phyloP scores from a whole-genome alignment of 2,113 vertebrate genomes.

The Corvus cornix region DNA sequence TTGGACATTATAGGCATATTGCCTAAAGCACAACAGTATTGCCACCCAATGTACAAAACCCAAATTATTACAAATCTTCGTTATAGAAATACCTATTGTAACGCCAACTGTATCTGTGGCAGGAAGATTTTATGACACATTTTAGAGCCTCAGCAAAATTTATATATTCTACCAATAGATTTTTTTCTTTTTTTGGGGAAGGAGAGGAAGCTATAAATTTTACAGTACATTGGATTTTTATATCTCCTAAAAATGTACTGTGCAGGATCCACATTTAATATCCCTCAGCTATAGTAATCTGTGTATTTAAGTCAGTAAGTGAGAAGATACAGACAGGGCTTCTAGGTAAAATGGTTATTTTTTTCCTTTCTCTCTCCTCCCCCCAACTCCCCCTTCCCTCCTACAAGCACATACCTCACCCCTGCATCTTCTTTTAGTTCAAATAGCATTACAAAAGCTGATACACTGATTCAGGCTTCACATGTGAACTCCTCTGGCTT shows the following conservation, averaged over 20 bases:
- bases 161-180: constrained; percentile 66
- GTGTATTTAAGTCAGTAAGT: constrained; percentile 68
- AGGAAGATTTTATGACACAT: constrained; percentile 73
- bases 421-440: background rate
- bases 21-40: constrained; percentile 37
- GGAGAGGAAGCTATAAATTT: constrained; percentile 74
- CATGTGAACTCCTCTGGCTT: background rate
- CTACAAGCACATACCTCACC: background rate
- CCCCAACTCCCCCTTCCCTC: background rate
- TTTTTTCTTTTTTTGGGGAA: constrained; percentile 20
- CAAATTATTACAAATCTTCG: constrained; percentile 71
- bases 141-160: constrained; percentile 74
- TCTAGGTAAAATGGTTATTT: constrained; percentile 36
- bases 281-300: constrained; percentile 58
- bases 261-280: constrained; percentile 66
- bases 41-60: constrained; percentile 64
- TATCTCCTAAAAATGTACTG: constrained; percentile 72
- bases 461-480: background rate
- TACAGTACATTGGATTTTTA: constrained; percentile 70
- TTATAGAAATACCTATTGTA: constrained; percentile 65
- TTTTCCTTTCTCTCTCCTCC: background rate
- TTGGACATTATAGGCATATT: constrained; percentile 53
- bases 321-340: constrained; percentile 41
- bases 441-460: background rate
- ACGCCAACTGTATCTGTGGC: constrained; percentile 68